Evolutionary conservation across 2,113 vertebrate genomes (phyloP).

Genomic region (Ptyas mucosa): DNA sequence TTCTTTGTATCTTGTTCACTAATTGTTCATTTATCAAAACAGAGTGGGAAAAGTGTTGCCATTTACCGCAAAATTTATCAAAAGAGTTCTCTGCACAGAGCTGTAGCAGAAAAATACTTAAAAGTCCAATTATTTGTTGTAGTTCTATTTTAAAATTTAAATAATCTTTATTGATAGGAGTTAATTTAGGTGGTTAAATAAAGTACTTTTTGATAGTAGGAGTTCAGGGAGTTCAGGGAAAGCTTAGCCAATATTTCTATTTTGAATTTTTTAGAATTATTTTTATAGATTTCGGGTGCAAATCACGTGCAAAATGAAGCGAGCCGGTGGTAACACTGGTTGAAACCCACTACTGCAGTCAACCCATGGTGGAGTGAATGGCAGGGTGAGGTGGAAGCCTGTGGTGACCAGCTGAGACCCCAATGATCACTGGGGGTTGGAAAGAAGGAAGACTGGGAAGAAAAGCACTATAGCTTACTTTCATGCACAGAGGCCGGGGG

Average conservation of each 20-base stretch:
- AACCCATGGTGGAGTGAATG: too few species aligned
- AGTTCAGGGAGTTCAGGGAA: not conserved
- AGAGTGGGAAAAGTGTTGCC: not conserved
- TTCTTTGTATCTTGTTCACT: not conserved
- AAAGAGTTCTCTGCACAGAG: not conserved
- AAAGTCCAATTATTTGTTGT: not conserved
- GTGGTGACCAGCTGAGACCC: too few species aligned
- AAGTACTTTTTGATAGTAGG: not conserved
- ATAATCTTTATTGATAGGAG: conserved; percentile 2
- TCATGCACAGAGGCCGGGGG: too few species aligned
- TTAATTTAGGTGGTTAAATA: conserved; percentile 11
- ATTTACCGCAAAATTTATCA: conserved; percentile 21
- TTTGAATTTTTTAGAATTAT: not conserved
- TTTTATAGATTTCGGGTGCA: not conserved
- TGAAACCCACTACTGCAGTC: too few species aligned
- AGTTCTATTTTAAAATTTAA: not conserved
- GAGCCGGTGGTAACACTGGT: too few species aligned
- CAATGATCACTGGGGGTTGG: too few species aligned
- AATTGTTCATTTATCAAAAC: conserved; percentile 18
- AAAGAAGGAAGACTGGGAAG: too few species aligned
- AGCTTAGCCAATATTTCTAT: not conserved
- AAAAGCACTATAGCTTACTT: too few species aligned
- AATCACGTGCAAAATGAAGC: too few species aligned
- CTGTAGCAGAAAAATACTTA: not conserved
- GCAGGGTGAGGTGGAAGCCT: too few species aligned